Evolutionary conservation across 2,113 vertebrate species (phyloP).

Genomic region (Lampris incognitus): DNA sequence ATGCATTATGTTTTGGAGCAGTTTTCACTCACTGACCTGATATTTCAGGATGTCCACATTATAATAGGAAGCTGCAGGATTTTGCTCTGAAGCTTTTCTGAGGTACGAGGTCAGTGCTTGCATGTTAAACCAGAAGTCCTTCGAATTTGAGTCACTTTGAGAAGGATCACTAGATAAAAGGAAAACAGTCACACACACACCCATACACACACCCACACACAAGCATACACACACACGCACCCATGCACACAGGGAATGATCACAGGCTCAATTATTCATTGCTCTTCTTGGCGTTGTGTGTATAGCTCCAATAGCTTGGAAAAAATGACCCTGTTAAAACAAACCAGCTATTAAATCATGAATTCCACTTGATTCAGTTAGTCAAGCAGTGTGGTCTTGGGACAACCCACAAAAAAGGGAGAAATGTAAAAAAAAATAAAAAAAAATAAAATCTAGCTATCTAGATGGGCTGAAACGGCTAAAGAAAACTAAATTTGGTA

Average conservation of each 20-base stretch:
- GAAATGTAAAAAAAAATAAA: conserved; percentile 13
- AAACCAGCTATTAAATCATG: conserved; percentile 73
- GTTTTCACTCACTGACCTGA: conserved; percentile 84
- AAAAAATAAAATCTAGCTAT: background rate
- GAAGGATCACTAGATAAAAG: conserved; percentile 88
- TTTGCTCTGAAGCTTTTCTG: conserved; percentile 95
- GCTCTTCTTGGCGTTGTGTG: conserved; percentile 57
- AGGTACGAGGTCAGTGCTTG: conserved; percentile 96
- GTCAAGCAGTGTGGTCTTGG: conserved; percentile 48
- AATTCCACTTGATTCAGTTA: conserved; percentile 72
- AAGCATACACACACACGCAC: conserved; percentile 13
- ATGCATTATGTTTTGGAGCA: background rate
- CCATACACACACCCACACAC: conserved; percentile 6
- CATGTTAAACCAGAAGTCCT: conserved; percentile 99
- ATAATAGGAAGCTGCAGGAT: conserved; percentile 94
- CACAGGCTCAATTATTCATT: conserved; percentile 67
- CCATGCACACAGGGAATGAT: conserved; percentile 45
- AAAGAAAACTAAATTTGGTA: background rate
- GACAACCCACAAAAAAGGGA: conserved; percentile 41
- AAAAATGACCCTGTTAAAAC: conserved; percentile 62
- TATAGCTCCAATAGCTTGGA: conserved; percentile 65
- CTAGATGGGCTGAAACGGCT: background rate
- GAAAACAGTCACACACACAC: conserved; percentile 39
- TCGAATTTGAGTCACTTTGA: conserved; percentile 91
- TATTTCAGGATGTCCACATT: conserved; percentile 98